Conservation (phyloP, 2,113 vertebrate genomes). For the Mormyrus iriodes region DNA sequence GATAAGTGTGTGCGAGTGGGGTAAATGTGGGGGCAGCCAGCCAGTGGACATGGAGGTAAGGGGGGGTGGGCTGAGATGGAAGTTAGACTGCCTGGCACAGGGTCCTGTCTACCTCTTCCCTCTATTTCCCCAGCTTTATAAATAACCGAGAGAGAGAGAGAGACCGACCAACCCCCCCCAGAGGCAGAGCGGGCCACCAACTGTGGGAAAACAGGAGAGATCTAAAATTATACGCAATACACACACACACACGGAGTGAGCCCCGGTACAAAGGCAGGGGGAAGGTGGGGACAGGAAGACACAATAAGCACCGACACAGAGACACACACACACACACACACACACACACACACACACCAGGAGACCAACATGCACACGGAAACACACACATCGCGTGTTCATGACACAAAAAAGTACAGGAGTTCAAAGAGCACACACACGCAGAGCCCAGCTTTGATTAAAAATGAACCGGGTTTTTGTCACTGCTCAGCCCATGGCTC, state of each 20-base stretch:
- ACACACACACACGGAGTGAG: not conserved
- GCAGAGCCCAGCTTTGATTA: not conserved
- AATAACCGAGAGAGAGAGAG: constrained; percentile 15
- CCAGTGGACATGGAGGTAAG: not conserved
- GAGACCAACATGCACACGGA: not conserved
- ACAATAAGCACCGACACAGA: not conserved
- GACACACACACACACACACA: not conserved
- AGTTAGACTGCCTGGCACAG: not conserved
- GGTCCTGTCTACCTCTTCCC: not conserved
- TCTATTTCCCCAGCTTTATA: constrained; percentile 4
- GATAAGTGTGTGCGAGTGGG: not conserved
- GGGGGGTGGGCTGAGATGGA: not conserved
- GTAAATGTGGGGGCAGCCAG: not conserved
- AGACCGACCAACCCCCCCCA: not conserved
- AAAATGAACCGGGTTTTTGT: constrained; percentile 11
- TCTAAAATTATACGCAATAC: constrained; percentile 18
- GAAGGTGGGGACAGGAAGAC: not conserved
- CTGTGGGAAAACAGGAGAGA: constrained; percentile 20
- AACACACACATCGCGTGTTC: not conserved
- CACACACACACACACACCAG: not conserved
- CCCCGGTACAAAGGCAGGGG: not conserved
- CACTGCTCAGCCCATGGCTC: not conserved
- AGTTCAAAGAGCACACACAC: not conserved
- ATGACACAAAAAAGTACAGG: not conserved
- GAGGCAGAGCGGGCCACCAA: not conserved